These are phyloP conservation scores for Chionoecetes opilio DNA, from an alignment of 1,140 invertebrate species.

Conservation along the genomic window DNA sequence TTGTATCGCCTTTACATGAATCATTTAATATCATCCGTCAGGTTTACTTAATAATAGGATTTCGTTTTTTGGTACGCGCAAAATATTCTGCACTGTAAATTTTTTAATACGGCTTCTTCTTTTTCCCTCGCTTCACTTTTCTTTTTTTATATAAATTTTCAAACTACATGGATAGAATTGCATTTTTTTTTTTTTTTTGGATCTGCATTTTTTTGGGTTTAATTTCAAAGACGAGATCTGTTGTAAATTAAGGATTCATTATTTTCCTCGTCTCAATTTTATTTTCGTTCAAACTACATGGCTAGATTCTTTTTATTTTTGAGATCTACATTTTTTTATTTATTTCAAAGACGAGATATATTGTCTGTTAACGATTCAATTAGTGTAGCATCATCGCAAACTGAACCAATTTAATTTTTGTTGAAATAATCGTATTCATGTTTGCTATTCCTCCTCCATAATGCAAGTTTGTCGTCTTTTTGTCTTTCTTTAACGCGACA, in stretches of 20 bases:
- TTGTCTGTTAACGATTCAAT: background rate
- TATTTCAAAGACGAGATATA: no score
- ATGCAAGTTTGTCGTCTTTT: background rate
- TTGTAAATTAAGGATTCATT: no score
- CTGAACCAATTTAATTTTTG: background rate
- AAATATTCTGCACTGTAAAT: background rate
- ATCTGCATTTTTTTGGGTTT: no score
- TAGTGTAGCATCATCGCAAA: background rate
- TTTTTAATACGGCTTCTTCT: background rate
- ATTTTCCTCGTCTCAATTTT: no score
- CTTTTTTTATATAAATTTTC: no score
- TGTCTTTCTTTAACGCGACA: background rate
- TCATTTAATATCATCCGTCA: background rate
- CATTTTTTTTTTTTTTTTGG: no score
- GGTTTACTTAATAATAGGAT: background rate
- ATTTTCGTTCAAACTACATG: no score
- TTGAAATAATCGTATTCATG: background rate
- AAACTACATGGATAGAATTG: no score
- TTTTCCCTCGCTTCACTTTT: background rate
- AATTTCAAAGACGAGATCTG: no score
- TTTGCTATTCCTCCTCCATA: background rate
- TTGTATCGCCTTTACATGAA: background rate
- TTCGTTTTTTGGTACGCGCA: background rate
- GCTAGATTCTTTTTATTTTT: no score
- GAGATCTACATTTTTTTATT: no score